Evolutionary conservation across 2,888 invertebrate genomes (phyloP).

Genomic region (Eilema griseolum): DNA sequence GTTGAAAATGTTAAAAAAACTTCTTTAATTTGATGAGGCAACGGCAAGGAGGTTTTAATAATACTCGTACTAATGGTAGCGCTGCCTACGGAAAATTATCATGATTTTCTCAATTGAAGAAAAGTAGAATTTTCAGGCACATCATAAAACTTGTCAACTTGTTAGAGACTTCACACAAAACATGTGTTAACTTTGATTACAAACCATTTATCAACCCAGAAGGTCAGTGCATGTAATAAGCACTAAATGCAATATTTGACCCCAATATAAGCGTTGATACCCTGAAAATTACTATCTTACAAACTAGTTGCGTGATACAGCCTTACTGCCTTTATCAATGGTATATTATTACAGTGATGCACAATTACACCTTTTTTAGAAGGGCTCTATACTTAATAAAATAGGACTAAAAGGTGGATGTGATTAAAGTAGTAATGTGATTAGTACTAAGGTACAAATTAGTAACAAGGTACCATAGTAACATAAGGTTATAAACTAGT

Average conservation of each 20-base stretch:
- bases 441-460: neutral
- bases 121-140: too few species aligned
- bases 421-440: neutral
- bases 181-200: neutral
- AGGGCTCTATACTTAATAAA: constrained; percentile 32
- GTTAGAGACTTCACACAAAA: too few species aligned
- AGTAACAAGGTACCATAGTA: neutral
- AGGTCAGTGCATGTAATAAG: neutral
- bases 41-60: too few species aligned
- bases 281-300: constrained; percentile 30
- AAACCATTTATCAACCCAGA: neutral
- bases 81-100: too few species aligned
- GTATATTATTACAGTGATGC: constrained; percentile 12
- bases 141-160: too few species aligned
- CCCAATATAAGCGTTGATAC: constrained; percentile 22
- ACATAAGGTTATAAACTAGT: neutral
- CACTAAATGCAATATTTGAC: constrained; percentile 22
- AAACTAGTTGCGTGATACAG: constrained; percentile 38
- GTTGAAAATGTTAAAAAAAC: too few species aligned
- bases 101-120: too few species aligned
- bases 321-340: constrained; percentile 6
- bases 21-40: too few species aligned
- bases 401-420: constrained; percentile 26
- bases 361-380: constrained; percentile 11
- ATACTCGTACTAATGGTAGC: too few species aligned